Conservation (phyloP, 2,113 vertebrate species). For the Nymphicus hollandicus region DNA sequence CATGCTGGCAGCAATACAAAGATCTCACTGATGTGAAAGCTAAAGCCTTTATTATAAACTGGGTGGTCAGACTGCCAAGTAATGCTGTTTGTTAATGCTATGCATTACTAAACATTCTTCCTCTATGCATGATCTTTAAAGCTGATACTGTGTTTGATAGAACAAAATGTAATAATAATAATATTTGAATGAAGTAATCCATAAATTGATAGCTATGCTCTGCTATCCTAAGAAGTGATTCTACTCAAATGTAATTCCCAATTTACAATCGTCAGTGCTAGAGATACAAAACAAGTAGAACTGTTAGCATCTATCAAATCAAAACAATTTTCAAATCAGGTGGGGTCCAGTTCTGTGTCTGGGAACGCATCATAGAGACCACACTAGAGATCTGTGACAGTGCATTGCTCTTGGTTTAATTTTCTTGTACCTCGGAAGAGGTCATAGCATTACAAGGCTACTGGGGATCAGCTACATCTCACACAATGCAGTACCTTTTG, state of each 20-base stretch:
- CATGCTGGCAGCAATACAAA: constrained; percentile 56
- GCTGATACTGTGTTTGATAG: neutral
- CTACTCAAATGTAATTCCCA: neutral
- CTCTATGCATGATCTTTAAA: neutral
- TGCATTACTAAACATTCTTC: neutral
- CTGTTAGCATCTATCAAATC: neutral
- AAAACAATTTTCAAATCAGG: neutral
- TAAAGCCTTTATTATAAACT: constrained; percentile 48
- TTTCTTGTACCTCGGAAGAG: neutral
- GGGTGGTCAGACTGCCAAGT: constrained; percentile 38
- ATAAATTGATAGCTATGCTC: neutral
- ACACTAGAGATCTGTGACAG: neutral
- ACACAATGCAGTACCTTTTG: neutral
- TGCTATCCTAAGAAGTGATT: neutral
- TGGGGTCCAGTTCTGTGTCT: neutral
- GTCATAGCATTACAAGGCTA: neutral
- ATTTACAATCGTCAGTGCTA: neutral
- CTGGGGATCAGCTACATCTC: neutral
- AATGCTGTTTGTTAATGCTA: constrained; percentile 22
- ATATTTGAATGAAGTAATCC: neutral
- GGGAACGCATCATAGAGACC: neutral
- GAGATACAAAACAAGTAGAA: neutral
- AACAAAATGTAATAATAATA: neutral
- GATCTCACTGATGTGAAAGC: constrained; percentile 57
- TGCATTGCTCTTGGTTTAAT: neutral